Percentiles rank a stretch among this genome's conserved stretches.
phyloP scores from a whole-genome alignment of 2,113 vertebrate genomes.

The Bambusicola thoracicus region DNA sequence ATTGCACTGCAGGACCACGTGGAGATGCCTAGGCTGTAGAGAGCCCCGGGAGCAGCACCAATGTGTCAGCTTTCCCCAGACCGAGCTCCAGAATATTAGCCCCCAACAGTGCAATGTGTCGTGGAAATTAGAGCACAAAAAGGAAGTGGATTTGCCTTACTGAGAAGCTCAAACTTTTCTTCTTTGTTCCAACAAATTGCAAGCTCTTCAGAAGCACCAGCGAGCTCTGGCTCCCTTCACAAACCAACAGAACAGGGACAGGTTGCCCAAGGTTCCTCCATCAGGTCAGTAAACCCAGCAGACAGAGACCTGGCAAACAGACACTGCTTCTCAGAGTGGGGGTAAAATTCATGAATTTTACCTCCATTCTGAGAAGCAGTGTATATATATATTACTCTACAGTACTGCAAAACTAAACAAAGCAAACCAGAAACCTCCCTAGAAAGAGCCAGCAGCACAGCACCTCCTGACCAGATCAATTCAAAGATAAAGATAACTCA shows the following conservation, averaged over 20 bases:
- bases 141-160: neutral
- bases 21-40: neutral
- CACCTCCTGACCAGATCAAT: neutral
- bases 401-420: fast-evolving
- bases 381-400: too few species aligned
- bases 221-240: neutral
- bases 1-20: fast-evolving
- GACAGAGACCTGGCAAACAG: neutral
- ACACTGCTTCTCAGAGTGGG: neutral
- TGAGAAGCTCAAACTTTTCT: neutral
- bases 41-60: neutral
- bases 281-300: neutral
- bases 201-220: neutral
- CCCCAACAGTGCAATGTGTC: fast-evolving
- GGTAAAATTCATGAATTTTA: neutral
- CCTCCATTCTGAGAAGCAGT: too few species aligned
- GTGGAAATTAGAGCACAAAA: neutral
- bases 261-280: neutral
- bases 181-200: neutral
- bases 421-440: neutral
- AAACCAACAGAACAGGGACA: neutral
- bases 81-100: neutral
- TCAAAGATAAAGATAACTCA: neutral
- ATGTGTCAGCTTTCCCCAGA: neutral
- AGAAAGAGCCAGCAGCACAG: neutral